Base-by-base conservation (phyloP, 2,888 invertebrate species). In the Gymnoscelis rufifasciata region DNA sequence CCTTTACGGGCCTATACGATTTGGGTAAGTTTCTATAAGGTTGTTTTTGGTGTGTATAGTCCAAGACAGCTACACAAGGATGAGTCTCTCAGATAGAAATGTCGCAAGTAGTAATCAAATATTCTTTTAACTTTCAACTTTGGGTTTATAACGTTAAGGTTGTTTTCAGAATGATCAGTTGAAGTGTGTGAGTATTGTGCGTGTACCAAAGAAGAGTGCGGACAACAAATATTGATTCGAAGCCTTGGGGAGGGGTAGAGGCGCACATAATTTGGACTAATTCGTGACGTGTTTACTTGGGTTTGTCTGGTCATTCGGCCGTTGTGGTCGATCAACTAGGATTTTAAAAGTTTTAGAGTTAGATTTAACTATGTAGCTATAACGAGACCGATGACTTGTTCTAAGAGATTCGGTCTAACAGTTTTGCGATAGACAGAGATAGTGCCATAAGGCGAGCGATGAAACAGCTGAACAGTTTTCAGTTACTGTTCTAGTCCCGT, bases 161-260 rank as follows among this genome's bases (percentile, higher is more conserved):
- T 51, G 8, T 8, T 19, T 46, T 37, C 47, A 0, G 42, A 1
- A 0, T 0, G 1, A 13, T 53, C 60, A 12, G 47, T 61, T 64
- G 39, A 11, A 41, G 57, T 71, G 68, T 78, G 76, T 78, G 78
- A 75, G 78, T 69, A 78, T 78, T 79, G 80, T 87, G 87, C 87
- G 87, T 88, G 75, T 86, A 86, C 79, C 79, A 86, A 81, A 87
- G 88, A 88, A 87, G 87, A 88, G 88, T 84, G 73, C 87, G 83
- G 84, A 88, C 88, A 81, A 88, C 88, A 89, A 89, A 89, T 88
- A 89, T 88, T 88, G 89, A 88, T 88, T 88, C 84, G 69, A 66
- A 72, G 74, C 78, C 78, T 73, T 52, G 61, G 59, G 66, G 67
- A 59, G 50, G 49, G 63, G 57, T 69, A 63, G 67, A 73, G 74